Evolutionary conservation across 2,797 vertebrate species (phyloP), one percentile per base, ranked within the genome.

Genomic region (Chaetophractus vellerosus): DNA sequence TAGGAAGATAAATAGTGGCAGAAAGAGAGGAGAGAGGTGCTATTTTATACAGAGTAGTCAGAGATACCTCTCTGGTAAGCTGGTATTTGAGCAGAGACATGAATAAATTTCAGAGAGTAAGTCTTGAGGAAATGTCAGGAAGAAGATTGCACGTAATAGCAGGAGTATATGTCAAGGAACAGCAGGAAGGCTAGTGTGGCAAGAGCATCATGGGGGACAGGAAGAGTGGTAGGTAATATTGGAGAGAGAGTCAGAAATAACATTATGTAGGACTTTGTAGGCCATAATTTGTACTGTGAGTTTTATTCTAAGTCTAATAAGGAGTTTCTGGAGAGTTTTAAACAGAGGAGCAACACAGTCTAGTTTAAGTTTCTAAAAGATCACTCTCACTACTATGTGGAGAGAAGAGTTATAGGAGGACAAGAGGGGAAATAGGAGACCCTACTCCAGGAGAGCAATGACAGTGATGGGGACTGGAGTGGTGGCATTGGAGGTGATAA

Each of bases 251-350:
- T 5, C 23, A 69, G 59, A 55, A 36, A n/a, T 8, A 19, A 52
- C 2, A 41, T 8, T 16, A 26, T 21, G 6, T 5, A n/a, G 33
- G 45, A 36, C 74, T 90, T 19, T 57, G 28, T 4, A 16, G 66
- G 24, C 38, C 57, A 38, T 1, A 26, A 55, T n/a, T 15, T 84
- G 38, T 45, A 75, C 21, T 71, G 12, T 52, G 50, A 45, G 50
- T 88, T 93, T 87, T 59, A 87, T 31, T 71, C 64, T 79, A 55
- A 21, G 45, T 66, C 59, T 28, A 33, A 1, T 41, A 75, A 45
- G 38, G 52, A 59, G 33, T 38, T 90, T 89, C 76, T 15, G 36
- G 33, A 45, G 45, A 45, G 45, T 45, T 45, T 45, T 45, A 45
- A 45, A 45, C 45, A 45, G 45, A 10, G 45, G 45, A 90, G 28